Conservation (phyloP, 2,888 invertebrate species). For the Sarcophaga rosellei region DNA sequence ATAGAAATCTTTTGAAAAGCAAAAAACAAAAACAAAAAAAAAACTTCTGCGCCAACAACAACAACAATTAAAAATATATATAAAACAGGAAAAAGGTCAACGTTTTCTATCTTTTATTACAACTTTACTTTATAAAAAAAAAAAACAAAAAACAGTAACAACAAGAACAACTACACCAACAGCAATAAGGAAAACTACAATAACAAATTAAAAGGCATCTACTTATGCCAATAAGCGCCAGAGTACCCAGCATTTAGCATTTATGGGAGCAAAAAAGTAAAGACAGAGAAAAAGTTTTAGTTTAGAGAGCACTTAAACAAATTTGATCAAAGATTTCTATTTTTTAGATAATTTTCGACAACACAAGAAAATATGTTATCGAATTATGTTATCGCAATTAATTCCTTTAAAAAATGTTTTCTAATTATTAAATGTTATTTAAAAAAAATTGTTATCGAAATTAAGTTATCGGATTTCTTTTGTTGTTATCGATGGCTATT, state of each 20-base stretch:
- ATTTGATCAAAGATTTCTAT: too few species aligned
- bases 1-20: neutral
- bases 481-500: too few species aligned
- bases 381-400: too few species aligned
- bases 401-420: too few species aligned
- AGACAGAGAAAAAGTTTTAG: neutral
- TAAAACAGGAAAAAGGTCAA: conserved; percentile 65
- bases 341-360: too few species aligned
- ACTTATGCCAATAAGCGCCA: conserved; percentile 31
- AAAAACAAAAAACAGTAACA: conserved; percentile 21
- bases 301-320: too few species aligned
- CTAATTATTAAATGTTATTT: too few species aligned
- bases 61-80: conserved; percentile 28
- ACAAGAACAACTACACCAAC: conserved; percentile 3
- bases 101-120: conserved; percentile 62
- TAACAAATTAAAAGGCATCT: conserved; percentile 51
- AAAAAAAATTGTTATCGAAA: too few species aligned
- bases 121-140: conserved; percentile 41
- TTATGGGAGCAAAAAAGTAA: neutral
- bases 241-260: neutral
- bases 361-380: too few species aligned
- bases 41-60: conserved; percentile 1
- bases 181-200: conserved; percentile 19
- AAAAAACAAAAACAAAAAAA: neutral
- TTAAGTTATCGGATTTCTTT: too few species aligned